phyloP scores from a whole-genome alignment of 2,113 vertebrate genomes.

The Corythoichthys intestinalis region DNA sequence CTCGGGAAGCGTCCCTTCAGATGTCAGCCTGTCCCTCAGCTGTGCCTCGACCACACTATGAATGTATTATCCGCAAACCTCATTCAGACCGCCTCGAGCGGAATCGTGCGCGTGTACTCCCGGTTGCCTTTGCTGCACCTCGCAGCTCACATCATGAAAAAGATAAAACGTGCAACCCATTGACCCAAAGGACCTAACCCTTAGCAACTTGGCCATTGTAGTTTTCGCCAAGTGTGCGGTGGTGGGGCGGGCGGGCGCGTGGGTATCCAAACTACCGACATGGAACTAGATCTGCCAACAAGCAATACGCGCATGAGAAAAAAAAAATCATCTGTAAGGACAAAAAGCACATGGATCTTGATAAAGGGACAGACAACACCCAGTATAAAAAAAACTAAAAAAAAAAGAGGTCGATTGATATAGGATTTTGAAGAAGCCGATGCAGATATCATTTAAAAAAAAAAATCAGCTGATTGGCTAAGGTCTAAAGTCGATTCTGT shows the following conservation, averaged over 20 bases:
- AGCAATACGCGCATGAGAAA: not conserved
- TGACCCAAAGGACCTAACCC: constrained; percentile 60
- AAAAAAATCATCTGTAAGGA: not conserved
- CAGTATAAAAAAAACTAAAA: too few relatives aligned
- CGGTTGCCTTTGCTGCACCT: constrained; percentile 55
- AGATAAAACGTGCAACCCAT: constrained; percentile 49
- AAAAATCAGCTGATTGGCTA: too few relatives aligned
- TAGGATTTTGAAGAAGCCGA: too few relatives aligned
- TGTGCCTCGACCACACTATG: constrained; percentile 72
- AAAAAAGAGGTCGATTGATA: too few relatives aligned
- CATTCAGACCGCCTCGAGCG: constrained; percentile 60
- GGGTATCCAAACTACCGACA: not conserved
- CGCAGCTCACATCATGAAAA: constrained; percentile 22
- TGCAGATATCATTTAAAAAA: too few relatives aligned
- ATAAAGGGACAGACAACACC: too few relatives aligned
- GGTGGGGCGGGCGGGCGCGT: not conserved
- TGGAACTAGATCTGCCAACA: not conserved
- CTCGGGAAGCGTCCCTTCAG: constrained; percentile 58
- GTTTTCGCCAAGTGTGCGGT: not conserved
- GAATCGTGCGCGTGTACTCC: constrained; percentile 10
- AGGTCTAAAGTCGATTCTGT: too few relatives aligned
- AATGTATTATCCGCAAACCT: constrained; percentile 74
- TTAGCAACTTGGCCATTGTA: constrained; percentile 6
- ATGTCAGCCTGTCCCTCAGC: constrained; percentile 63
- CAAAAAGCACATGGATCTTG: not conserved